These are phyloP conservation scores for Rachycentron canadum DNA, from an alignment of 2,797 vertebrate species.

Conservation along the genomic window DNA sequence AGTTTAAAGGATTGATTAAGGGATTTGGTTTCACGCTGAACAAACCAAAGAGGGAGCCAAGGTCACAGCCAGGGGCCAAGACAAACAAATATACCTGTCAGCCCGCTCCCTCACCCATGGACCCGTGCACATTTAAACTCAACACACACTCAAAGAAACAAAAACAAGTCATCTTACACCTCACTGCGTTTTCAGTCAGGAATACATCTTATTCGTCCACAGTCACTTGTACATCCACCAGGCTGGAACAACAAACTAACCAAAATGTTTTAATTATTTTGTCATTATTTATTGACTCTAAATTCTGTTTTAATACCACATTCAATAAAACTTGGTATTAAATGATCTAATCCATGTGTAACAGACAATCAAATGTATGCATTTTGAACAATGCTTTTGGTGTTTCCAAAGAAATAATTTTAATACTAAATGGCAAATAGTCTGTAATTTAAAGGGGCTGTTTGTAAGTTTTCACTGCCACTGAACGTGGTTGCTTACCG, in stretches of 20 bases:
- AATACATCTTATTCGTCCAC: not conserved
- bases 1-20: slow-evolving; percentile 82
- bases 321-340: not conserved
- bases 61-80: slow-evolving; percentile 76
- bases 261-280: not conserved
- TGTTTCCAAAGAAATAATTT: not conserved
- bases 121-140: slow-evolving; percentile 39
- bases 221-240: not conserved
- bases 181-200: slow-evolving; percentile 34
- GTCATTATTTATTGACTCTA: not conserved
- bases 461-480: too few relatives aligned
- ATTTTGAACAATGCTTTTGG: not conserved
- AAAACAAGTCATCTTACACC: slow-evolving; percentile 46
- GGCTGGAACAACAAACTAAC: slow-evolving; percentile 9
- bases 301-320: not conserved
- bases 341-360: not conserved
- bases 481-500: too few relatives aligned
- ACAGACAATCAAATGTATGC: not conserved
- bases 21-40: slow-evolving; percentile 84
- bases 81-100: slow-evolving; percentile 82
- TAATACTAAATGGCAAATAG: slow-evolving; percentile 8
- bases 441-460: not conserved
- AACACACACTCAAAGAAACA: slow-evolving; percentile 47
- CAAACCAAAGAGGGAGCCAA: slow-evolving; percentile 72
- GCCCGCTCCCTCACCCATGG: slow-evolving; percentile 41